These are phyloP conservation scores for Mesochorus sp. DNA, from an alignment of 2,888 invertebrate genomes.

Conservation along the genomic window DNA sequence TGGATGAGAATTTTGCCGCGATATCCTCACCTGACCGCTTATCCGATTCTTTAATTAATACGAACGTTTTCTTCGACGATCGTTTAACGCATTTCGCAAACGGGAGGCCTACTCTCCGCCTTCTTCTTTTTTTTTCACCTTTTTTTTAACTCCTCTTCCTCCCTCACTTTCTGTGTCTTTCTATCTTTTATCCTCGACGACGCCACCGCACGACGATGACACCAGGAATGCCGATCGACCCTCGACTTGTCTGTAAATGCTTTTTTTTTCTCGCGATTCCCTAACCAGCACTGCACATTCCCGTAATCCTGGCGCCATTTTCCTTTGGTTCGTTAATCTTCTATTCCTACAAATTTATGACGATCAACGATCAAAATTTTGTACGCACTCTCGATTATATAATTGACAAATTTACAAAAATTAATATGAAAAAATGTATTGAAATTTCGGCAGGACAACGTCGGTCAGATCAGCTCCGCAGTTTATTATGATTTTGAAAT, in stretches of 20 bases:
- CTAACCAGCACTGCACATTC: slow-evolving; percentile 20
- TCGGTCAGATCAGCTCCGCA: too few species aligned
- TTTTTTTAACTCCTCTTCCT: slow-evolving; percentile 20
- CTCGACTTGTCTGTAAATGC: slow-evolving; percentile 36
- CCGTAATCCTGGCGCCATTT: slow-evolving; percentile 10
- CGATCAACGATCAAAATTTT: too few species aligned
- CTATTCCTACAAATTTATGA: too few species aligned
- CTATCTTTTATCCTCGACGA: slow-evolving; percentile 5
- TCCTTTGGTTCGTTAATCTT: too few species aligned
- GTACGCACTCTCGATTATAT: too few species aligned
- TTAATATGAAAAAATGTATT: too few species aligned
- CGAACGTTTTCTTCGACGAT: slow-evolving; percentile 53
- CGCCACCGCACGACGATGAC: slow-evolving; percentile 10
- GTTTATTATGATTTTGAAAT: too few species aligned
- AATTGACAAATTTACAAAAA: too few species aligned
- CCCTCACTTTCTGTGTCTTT: slow-evolving; percentile 13
- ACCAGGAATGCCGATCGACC: slow-evolving; percentile 55
- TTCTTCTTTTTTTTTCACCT: slow-evolving; percentile 10
- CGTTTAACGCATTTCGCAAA: slow-evolving; percentile 54
- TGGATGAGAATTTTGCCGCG: slow-evolving; percentile 37
- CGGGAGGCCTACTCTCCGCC: slow-evolving; percentile 31
- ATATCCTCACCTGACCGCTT: slow-evolving; percentile 50
- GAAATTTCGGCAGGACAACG: too few species aligned
- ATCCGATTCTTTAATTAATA: slow-evolving; percentile 65
- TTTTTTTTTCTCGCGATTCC: slow-evolving; percentile 37